These are phyloP conservation scores for Rhinichthys klamathensis DNA, from an alignment of 2,113 vertebrate genomes.

Conservation along the genomic window DNA sequence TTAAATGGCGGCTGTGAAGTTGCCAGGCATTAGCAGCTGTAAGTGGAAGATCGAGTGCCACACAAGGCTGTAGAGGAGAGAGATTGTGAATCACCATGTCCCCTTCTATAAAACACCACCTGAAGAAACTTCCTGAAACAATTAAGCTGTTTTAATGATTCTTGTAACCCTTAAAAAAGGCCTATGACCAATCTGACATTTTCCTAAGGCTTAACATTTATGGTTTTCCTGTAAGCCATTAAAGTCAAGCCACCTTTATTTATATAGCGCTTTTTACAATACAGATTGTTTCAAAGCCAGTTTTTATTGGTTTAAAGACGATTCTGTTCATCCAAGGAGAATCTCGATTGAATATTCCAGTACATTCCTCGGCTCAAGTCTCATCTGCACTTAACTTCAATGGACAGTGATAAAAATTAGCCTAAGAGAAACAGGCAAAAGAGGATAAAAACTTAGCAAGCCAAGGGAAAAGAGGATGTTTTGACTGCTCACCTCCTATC, in stretches of 20 bases:
- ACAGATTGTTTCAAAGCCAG: too few relatives aligned
- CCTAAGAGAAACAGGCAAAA: neutral
- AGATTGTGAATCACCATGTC: constrained; percentile 29
- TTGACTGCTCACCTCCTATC: neutral
- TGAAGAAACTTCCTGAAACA: constrained; percentile 24
- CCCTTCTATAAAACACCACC: constrained; percentile 28
- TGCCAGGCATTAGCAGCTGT: constrained; percentile 57
- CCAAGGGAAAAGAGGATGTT: neutral
- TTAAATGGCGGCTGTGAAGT: constrained; percentile 45
- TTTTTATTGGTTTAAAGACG: neutral
- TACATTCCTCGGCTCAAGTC: neutral
- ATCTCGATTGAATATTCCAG: constrained; percentile 2
- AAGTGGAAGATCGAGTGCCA: constrained; percentile 48
- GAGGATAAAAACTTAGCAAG: neutral
- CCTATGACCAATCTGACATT: neutral
- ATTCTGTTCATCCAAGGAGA: constrained; percentile 15
- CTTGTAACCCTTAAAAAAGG: neutral
- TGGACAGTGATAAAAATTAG: constrained; percentile 7
- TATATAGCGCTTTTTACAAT: too few relatives aligned
- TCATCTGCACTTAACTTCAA: constrained; percentile 10
- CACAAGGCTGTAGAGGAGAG: constrained; percentile 23
- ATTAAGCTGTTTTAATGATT: constrained; percentile 1
- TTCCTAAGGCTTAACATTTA: constrained; percentile 17
- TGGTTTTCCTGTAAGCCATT: constrained; percentile 5
- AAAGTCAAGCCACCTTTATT: neutral